Conservation (phyloP, 1,140 invertebrate genomes). For the Caenorhabditis elegans region WBcel235 BX284602.5:7941501-7942000, state of each 20-base stretch:
- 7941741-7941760: constrained; percentile 12
- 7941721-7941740: constrained; percentile 28
- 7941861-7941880: constrained; percentile 24
- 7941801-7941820: constrained; percentile 8
- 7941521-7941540: too few species aligned
- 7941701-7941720: constrained; percentile 7
- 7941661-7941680: background rate
- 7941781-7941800: constrained; percentile 12
- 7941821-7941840: background rate
- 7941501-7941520: too few species aligned
- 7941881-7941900: background rate
- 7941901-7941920: background rate
- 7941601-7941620: constrained; percentile 14
- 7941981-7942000: too few species aligned
- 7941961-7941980: too few species aligned
- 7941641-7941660: background rate
- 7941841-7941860: background rate
- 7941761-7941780: constrained; percentile 13
- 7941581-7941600: background rate
- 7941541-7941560: constrained; percentile 29
- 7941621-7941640: constrained; percentile 11
- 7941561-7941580: constrained; percentile 22
- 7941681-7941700: background rate
- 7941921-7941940: background rate
- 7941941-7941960: background rate